phyloP scores from a whole-genome alignment of 2,888 invertebrate species.

The Cephus pygmeus region DNA sequence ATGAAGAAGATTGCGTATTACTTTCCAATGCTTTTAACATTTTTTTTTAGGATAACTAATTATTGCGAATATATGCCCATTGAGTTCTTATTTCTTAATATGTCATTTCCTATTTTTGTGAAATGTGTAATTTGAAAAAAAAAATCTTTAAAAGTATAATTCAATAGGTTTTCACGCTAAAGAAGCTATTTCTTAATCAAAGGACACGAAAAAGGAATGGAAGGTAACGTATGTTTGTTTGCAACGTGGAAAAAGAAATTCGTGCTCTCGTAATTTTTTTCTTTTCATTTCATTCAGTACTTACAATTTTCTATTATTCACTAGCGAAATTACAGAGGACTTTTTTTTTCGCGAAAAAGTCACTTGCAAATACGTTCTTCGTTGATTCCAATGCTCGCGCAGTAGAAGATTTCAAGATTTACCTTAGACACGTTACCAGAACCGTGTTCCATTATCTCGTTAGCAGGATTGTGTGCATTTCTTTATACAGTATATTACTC shows the following conservation, averaged over 20 bases:
- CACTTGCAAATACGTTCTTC: not conserved
- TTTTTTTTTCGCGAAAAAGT: not conserved
- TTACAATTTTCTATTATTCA: slow-evolving; percentile 3
- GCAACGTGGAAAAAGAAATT: not conserved
- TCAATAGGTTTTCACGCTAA: not conserved
- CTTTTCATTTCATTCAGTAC: not conserved
- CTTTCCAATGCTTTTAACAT: not conserved
- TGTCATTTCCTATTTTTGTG: not conserved
- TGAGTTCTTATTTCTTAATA: not conserved
- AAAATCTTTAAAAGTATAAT: not conserved
- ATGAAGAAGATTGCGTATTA: not conserved
- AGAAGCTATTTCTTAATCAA: not conserved
- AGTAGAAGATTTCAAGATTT: not conserved
- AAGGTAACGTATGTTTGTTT: not conserved
- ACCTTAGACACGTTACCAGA: not conserved
- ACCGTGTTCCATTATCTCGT: not conserved
- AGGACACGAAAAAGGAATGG: not conserved
- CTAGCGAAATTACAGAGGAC: not conserved
- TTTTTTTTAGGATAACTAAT: not conserved
- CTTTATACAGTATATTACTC: not conserved
- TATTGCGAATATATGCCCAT: not conserved
- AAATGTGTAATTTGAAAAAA: not conserved
- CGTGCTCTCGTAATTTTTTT: slow-evolving; percentile 2
- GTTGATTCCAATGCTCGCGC: not conserved
- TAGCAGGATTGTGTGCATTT: not conserved